Base-by-base conservation (phyloP, 2,888 invertebrate species). In the Acronicta aceris region DNA sequence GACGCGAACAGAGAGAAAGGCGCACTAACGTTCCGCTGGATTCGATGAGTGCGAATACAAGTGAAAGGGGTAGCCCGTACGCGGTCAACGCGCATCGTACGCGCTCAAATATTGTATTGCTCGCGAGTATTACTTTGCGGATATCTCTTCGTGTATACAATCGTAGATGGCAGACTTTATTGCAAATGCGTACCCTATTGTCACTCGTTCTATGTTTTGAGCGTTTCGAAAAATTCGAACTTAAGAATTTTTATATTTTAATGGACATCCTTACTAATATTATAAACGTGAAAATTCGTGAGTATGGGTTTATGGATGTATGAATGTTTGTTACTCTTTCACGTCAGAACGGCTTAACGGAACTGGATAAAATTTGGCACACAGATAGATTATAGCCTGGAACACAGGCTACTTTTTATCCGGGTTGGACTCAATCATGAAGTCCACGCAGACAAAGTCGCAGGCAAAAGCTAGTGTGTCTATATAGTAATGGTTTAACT, bases 51-150 rank as follows among this genome's bases (percentile, higher is more conserved):
- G 88, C 88, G 88, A 91, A 89, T 86, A 89, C 88, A 92, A 94
- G 94, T 94, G 94, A 94, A 94, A 94, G 94, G 94, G 94, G 93
- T 92, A 88, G 91, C 88, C 87, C 85, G 83, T 85, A 87, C 85
- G 85, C 91, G 91, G 90, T 89, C 89, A 91, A 85, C 85, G 86
- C 83, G 85, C 83, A 82, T 83, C 81, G 74, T 79, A 79, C 81
- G 83, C 85, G 84, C 85, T 83, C 81, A 79, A 83, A 83, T 38
- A 6, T 38, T 38, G n/a, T 86, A 84, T 81, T 79, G 81, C 84
- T 84, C 78, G 65, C 76, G 52, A 79, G 81, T 74, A 81, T 75
- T 77, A 74, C 72, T 43, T 78, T 80, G 80, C 71, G 78, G 76
- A 86, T 87, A 87, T 85, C 82, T 85, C 85, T 83, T 79, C 64